Evolutionary conservation across 1,140 invertebrate species (phyloP), one percentile per base, ranked within the genome.

Genomic region (Drosophila elegans): DNA sequence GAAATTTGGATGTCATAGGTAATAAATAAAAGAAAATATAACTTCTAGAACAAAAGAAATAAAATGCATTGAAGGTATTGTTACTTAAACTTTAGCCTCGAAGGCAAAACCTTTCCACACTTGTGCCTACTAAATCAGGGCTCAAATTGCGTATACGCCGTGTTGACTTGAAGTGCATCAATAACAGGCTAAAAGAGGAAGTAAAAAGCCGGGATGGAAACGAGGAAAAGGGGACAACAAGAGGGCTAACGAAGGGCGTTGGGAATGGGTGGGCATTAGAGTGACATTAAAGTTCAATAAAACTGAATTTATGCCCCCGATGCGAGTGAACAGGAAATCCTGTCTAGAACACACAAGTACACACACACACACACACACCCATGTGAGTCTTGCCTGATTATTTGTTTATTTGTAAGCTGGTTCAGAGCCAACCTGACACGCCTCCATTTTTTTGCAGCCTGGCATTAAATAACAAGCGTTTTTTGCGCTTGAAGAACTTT

Each of bases 211-310:
- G 16, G 16, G 1, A 21, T 21, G 16, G 16, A 21, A 21, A 32
- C 5, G 29, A 7, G 1, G 6, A 32, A 32, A 7, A 32, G 62
- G 7, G 5, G 16, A 21, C 41, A 34, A 21, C 7, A n/a, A 27
- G n/a, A 9, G 11, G 36, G 11, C 4, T 44, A 41, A 32, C 9
- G n/a, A 38, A 9, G 25, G 42, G 42, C 3, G 6, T 4, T 61
- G 44, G 71, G 76, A 74, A 76, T 69, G 41, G 51, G 56, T 16
- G 51, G 48, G 63, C 59, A 85, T 85, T 85, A 78, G 76, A 71
- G 74, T 55, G 61, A 83, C 80, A 83, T 83, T 75, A 83, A 83
- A 83, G 79, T 67, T 78, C 74, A 64, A 80, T 80, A 80, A 80
- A 84, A 69, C 52, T 57, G 57, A 81, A 86, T 85, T 81, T 85